A percentile compares a stretch with the other conserved stretches of the same genome.
Evolutionary conservation across 2,888 invertebrate species (phyloP).

Genomic region (Phortica okadai): DNA sequence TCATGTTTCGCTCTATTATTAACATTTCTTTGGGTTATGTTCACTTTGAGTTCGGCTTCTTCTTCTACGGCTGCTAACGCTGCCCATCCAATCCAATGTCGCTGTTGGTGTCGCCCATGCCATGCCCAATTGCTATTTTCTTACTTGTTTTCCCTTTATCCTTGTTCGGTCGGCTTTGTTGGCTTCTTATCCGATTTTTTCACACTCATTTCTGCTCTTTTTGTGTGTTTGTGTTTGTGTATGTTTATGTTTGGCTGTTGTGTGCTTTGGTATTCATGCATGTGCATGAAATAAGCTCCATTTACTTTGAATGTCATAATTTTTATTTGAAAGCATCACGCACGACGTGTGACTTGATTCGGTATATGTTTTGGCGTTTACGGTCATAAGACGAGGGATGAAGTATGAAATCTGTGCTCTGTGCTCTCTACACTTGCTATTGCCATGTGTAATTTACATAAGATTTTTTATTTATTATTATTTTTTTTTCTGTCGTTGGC

Average conservation of each 20-base stretch:
- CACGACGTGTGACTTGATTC: constrained; percentile 47
- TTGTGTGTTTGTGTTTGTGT: background rate
- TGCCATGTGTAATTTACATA: background rate
- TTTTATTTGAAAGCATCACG: constrained; percentile 71
- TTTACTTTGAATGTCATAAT: constrained; percentile 66
- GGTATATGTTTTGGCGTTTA: background rate
- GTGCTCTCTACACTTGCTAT: background rate
- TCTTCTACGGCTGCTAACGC: background rate
- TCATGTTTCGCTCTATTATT: constrained; percentile 67
- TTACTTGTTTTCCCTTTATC: constrained; percentile 29
- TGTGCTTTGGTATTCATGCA: background rate
- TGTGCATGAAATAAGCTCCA: constrained; percentile 60
- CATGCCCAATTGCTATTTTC: constrained; percentile 10
- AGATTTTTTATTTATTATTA: background rate
- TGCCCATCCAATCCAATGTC: background rate
- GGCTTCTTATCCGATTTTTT: constrained; percentile 33
- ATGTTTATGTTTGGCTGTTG: background rate
- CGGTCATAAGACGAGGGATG: too few relatives aligned
- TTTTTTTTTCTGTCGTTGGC: background rate
- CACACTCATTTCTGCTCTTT: constrained; percentile 6
- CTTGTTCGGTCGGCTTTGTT: background rate
- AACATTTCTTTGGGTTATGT: constrained; percentile 54
- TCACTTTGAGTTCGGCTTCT: constrained; percentile 20
- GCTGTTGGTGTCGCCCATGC: background rate
- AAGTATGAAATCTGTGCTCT: background rate